Evolutionary conservation across 2,888 invertebrate species (phyloP).

Genomic region (Cephus pygmeus): DNA sequence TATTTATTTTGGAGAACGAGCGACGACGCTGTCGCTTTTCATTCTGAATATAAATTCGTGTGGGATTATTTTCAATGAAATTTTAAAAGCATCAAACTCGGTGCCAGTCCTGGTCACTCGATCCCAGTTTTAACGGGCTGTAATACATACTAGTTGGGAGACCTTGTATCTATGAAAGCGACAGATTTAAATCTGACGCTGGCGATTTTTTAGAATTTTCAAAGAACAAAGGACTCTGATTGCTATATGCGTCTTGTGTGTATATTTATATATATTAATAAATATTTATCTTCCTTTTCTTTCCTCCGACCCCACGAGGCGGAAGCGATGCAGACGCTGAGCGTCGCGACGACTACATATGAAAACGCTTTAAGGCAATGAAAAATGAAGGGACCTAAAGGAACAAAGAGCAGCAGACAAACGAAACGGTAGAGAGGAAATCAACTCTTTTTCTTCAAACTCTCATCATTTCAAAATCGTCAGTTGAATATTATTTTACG

Average conservation of each 20-base stretch:
- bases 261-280: background rate
- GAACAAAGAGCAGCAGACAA: no score
- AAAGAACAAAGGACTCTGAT: background rate
- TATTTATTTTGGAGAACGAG: background rate
- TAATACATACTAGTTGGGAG: background rate
- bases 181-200: background rate
- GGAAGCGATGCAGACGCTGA: no score
- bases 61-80: background rate
- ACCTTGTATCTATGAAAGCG: background rate
- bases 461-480: no score
- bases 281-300: no score
- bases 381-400: no score
- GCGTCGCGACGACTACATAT: no score
- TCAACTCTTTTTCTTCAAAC: no score
- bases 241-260: background rate
- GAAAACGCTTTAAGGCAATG: no score
- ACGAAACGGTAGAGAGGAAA: no score
- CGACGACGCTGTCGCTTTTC: background rate
- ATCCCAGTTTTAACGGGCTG: background rate
- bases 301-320: no score
- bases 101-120: background rate
- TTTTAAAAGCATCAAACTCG: background rate
- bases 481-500: no score
- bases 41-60: background rate
- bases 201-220: background rate